Evolutionary conservation across 2,113 vertebrate species (phyloP).

Genomic region (Oceanites oceanicus): DNA sequence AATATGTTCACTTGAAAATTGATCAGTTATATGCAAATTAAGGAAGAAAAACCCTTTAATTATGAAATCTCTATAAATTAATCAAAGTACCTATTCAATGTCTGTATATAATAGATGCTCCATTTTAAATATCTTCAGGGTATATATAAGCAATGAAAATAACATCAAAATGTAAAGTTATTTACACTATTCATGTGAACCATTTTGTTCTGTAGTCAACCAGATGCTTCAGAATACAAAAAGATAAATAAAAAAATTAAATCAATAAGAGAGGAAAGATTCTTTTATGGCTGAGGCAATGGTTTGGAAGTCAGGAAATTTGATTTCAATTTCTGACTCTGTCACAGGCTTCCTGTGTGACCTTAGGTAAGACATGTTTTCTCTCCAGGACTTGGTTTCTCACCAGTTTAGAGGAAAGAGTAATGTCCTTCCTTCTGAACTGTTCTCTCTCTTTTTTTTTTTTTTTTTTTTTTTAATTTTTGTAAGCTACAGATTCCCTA

Average conservation of each 20-base stretch:
- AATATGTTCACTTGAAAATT: background rate
- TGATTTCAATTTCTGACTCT: background rate
- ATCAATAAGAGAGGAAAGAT: constrained; percentile 11
- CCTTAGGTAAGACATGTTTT: constrained; percentile 6
- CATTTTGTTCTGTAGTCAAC: background rate
- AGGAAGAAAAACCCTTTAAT: background rate
- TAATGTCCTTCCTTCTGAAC: background rate
- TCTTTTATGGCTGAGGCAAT: background rate
- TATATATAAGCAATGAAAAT: background rate
- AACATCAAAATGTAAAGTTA: background rate
- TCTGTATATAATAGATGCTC: background rate
- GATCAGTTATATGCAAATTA: background rate
- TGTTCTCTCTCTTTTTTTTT: no score
- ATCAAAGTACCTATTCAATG: background rate
- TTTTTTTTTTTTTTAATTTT: background rate
- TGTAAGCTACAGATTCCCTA: background rate
- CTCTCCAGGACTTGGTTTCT: background rate
- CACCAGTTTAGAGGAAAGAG: background rate
- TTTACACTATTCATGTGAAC: background rate
- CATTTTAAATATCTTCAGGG: background rate
- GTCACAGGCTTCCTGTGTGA: constrained; percentile 35
- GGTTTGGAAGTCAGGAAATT: constrained; percentile 34
- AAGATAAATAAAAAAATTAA: constrained; percentile 24
- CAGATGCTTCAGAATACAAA: constrained; percentile 6
- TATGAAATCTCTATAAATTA: background rate